Conservation (phyloP, 2,888 invertebrate genomes). For the Alloscopus bannaensis region DNA sequence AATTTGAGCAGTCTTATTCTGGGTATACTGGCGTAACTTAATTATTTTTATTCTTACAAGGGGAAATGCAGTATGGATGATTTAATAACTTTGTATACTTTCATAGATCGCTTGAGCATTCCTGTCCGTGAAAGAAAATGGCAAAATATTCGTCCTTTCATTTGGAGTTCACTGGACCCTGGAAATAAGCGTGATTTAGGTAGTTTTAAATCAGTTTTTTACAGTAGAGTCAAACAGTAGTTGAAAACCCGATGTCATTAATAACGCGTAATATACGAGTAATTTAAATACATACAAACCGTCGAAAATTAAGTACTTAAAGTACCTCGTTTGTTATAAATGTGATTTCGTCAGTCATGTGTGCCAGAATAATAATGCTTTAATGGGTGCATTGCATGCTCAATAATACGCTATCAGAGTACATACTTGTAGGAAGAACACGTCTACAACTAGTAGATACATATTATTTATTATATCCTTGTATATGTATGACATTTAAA, state of each 20-base stretch:
- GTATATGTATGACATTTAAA: too few species aligned
- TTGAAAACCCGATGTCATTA: neutral
- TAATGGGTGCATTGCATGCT: too few species aligned
- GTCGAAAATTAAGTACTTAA: too few species aligned
- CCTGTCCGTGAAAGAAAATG: constrained; percentile 36
- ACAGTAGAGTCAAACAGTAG: constrained; percentile 38
- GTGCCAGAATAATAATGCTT: too few species aligned
- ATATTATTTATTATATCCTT: too few species aligned
- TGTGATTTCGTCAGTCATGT: too few species aligned
- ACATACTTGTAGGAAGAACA: too few species aligned
- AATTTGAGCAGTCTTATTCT: constrained; percentile 82
- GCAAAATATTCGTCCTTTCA: constrained; percentile 31
- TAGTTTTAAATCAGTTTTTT: constrained; percentile 46
- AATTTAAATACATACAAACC: neutral
- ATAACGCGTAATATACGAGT: neutral
- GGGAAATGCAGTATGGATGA: neutral
- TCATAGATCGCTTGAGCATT: constrained; percentile 57
- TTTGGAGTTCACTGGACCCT: constrained; percentile 13
- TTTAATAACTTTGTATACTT: neutral
- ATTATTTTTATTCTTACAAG: constrained; percentile 66
- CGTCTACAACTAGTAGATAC: too few species aligned
- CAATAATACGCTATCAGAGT: too few species aligned
- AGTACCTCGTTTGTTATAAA: too few species aligned
- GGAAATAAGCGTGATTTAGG: constrained; percentile 25
- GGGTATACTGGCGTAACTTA: constrained; percentile 71